Evolutionary conservation across 1,140 invertebrate genomes (phyloP).

Genomic region (Eciton burchellii): DNA sequence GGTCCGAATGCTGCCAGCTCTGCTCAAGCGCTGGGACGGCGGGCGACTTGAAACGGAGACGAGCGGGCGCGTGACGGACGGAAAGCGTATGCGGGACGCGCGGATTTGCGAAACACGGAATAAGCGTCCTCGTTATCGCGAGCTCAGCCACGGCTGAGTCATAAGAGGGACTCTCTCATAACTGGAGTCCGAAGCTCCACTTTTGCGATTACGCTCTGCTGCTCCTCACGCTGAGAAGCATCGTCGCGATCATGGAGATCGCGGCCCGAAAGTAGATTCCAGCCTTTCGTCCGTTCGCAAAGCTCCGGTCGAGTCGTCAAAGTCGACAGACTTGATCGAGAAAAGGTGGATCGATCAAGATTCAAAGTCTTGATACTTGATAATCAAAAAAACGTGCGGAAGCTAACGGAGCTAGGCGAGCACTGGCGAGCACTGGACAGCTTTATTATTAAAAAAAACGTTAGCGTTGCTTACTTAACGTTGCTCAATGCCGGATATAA

Average conservation of each 20-base stretch:
- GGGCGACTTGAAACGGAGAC: background rate
- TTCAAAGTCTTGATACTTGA: background rate
- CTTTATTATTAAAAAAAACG: background rate
- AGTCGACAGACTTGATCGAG: background rate
- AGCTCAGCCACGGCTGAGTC: constrained; percentile 43
- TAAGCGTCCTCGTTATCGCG: constrained; percentile 27
- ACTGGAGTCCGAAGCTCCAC: constrained; percentile 36
- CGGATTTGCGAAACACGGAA: constrained; percentile 52
- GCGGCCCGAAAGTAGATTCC: background rate
- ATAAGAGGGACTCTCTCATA: constrained; percentile 47
- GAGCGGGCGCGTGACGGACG: constrained; percentile 36
- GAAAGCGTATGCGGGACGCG: constrained; percentile 42
- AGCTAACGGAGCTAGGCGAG: too few relatives aligned
- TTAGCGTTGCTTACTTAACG: background rate
- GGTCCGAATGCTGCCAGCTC: constrained; percentile 24
- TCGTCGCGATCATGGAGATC: constrained; percentile 5
- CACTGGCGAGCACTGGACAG: too few relatives aligned
- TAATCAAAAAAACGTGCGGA: too few relatives aligned
- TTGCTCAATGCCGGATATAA: background rate
- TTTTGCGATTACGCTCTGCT: constrained; percentile 21
- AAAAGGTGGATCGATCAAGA: background rate
- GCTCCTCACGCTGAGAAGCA: background rate
- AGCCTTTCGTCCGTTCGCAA: background rate
- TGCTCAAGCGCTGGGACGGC: background rate
- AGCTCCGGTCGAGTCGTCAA: background rate